Conservation (phyloP, 2,888 invertebrate genomes). For the Acrocyrtus sp. region DNA sequence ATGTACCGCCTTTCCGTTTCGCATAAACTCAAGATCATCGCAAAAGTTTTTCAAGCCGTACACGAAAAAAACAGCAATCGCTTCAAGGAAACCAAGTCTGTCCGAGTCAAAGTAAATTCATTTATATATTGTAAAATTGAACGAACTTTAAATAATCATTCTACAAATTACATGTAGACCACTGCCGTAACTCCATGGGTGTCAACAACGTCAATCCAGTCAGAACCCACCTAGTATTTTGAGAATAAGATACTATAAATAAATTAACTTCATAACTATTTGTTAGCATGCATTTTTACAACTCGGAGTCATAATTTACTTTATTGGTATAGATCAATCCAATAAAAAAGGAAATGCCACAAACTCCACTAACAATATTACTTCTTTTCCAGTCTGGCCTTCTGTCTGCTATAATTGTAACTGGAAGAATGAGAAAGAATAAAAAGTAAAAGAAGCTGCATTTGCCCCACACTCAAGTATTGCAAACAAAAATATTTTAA, state of each 20-base stretch:
- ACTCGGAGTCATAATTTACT: background rate
- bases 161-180: slow-evolving; percentile 26
- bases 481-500: background rate
- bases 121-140: background rate
- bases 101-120: background rate
- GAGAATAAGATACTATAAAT: background rate
- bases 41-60: slow-evolving; percentile 34
- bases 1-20: background rate
- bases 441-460: background rate
- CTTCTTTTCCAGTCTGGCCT: slow-evolving; percentile 19
- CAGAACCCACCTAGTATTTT: slow-evolving; percentile 18
- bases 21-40: slow-evolving; percentile 27
- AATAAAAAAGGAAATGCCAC: slow-evolving; percentile 10
- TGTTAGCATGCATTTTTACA: background rate
- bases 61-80: slow-evolving; percentile 6
- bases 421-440: slow-evolving; percentile 8
- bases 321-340: slow-evolving; percentile 30
- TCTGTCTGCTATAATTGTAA: slow-evolving; percentile 15
- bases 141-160: background rate
- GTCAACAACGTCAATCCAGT: slow-evolving; percentile 39
- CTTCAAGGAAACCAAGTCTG: slow-evolving; percentile 26
- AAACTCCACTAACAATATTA: slow-evolving; percentile 25
- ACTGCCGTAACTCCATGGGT: slow-evolving; percentile 28
- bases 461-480: too few relatives aligned
- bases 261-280: background rate